phyloP scores from a whole-genome alignment of 2,113 vertebrate species.

The Ammodytes dubius region DNA sequence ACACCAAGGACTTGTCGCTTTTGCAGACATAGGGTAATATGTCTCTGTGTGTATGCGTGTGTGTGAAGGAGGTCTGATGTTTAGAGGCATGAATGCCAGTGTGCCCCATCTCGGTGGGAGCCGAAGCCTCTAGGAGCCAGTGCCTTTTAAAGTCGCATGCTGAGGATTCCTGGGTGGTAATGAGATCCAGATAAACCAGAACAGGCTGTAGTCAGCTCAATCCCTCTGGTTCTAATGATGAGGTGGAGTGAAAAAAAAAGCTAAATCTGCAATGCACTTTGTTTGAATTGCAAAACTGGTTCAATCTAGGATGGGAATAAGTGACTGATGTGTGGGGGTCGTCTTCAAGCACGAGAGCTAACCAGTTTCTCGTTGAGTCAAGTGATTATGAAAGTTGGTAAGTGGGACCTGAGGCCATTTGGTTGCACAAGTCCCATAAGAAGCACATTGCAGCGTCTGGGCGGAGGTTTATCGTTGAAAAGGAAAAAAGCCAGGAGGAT shows the following conservation, averaged over 20 bases:
- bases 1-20: slow-evolving; percentile 4
- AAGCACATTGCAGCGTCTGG: background rate
- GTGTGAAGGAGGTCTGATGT: slow-evolving; percentile 39
- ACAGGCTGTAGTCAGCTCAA: slow-evolving; percentile 47
- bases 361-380: slow-evolving; percentile 4
- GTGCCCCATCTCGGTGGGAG: slow-evolving; percentile 65
- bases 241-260: slow-evolving; percentile 37
- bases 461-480: slow-evolving; percentile 23
- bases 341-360: slow-evolving; percentile 3
- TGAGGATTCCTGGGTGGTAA: slow-evolving; percentile 73
- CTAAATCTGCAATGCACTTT: slow-evolving; percentile 8
- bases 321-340: slow-evolving; percentile 25
- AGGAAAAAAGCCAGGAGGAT: background rate
- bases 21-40: slow-evolving; percentile 14
- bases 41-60: slow-evolving; percentile 3
- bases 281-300: slow-evolving; percentile 29
- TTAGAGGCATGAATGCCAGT: slow-evolving; percentile 53
- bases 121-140: slow-evolving; percentile 54
- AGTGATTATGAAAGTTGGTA: background rate
- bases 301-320: slow-evolving; percentile 33
- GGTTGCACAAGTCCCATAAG: slow-evolving; percentile 9
- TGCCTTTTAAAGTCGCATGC: slow-evolving; percentile 71
- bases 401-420: background rate
- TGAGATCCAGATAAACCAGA: slow-evolving; percentile 75
- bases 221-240: slow-evolving; percentile 63